Evolutionary conservation across 2,888 invertebrate species (phyloP).

Genomic region (Itoplectis maculator): DNA sequence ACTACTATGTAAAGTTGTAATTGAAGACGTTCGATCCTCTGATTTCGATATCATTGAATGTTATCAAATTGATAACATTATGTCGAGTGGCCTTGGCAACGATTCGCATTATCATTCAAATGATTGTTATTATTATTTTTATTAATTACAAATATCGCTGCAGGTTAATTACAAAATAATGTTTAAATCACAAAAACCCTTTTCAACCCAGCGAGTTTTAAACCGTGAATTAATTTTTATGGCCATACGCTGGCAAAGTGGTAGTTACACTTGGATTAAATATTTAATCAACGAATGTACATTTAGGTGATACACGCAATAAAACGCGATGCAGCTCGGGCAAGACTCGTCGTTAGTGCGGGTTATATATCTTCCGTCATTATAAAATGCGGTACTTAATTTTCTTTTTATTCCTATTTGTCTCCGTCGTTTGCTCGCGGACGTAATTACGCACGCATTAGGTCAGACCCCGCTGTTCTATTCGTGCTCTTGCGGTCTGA

Average conservation of each 20-base stretch:
- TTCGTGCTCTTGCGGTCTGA: background rate
- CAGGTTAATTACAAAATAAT: background rate
- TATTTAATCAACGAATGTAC: slow-evolving; percentile 15
- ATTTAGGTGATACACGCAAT: slow-evolving; percentile 34
- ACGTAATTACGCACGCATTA: background rate
- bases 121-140: background rate
- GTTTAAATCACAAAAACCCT: background rate
- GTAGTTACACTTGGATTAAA: background rate
- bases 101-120: background rate
- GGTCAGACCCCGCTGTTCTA: slow-evolving; percentile 17
- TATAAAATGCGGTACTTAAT: slow-evolving; percentile 23
- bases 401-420: slow-evolving; percentile 12
- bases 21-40: slow-evolving; percentile 10
- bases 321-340: slow-evolving; percentile 39
- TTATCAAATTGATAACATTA: background rate
- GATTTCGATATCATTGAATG: background rate
- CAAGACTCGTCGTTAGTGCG: slow-evolving; percentile 46
- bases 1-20: background rate
- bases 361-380: slow-evolving; percentile 35
- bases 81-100: background rate
- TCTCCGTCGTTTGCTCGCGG: slow-evolving; percentile 1
- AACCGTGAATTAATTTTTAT: background rate
- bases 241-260: background rate
- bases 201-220: background rate
- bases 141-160: background rate